Evolutionary conservation across 1,140 invertebrate species (phyloP), one percentile per base, ranked within the genome.

Genomic region (Brachionus asplanchnoidis): DNA sequence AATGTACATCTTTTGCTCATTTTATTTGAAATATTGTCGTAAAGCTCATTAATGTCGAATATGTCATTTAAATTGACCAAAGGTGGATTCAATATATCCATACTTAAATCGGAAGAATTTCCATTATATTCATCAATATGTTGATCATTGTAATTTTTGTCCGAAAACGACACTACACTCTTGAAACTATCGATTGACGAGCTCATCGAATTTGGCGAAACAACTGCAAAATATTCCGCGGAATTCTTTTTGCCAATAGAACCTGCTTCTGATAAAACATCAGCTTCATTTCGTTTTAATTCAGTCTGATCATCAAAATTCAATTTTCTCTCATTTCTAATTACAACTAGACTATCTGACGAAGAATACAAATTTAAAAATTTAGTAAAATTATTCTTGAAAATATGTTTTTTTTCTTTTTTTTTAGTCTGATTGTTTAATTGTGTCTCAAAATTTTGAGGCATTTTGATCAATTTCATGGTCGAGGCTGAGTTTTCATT

Each of bases 401-500:
- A 77, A 26, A 77, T 26, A n/a, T 77, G 42, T 0, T 77, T 77
- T 77, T 53, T 77, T 20, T 20, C 42, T 12, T 77, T 77, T 46
- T 77, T 46, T 77, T 17, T 40, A 9, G n/a, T 7, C 17, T 46
- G 17, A 17, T 42, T 42, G 4, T 14, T 46, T 5, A 11, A 12
- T 26, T 14, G 23, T 3, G 26, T 77, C 9, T 77, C 20, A 12
- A 14, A 17, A 50, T 50, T 50, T 77, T 23, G 73, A 77, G 23
- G 7, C 17, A 32, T 14, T 28, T 26, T 77, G 3, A 77, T 50
- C 23, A 77, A 50, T 77, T 77, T 77, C 20, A 77, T n/a, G 9
- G 73, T 77, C 23, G 73, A 77, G 11, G 73, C 73, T 11, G 73
- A 77, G 23, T 77, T 77, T 46, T 77, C 73, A 26, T 77, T 75